Conservation (phyloP, 2,113 vertebrate species). For the Corythaixoides concolor region DNA sequence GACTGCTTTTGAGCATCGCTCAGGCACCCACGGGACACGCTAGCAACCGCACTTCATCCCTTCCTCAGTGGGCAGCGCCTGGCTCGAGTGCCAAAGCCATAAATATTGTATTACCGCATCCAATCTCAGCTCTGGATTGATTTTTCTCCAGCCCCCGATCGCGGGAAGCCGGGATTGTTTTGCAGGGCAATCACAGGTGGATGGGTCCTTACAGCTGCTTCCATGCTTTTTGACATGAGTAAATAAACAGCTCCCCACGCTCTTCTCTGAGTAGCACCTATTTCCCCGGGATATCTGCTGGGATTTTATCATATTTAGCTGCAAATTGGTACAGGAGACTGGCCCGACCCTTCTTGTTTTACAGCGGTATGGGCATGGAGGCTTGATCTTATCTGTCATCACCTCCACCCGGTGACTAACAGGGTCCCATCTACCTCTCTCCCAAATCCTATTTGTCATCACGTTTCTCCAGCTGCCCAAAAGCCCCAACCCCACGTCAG, state of each 20-base stretch:
- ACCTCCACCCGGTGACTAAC: neutral
- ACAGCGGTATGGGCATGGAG: neutral
- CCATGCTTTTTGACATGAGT: conserved; percentile 5
- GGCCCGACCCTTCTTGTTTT: neutral
- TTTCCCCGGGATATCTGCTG: neutral
- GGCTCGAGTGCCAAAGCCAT: neutral
- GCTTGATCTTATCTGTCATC: conserved; percentile 55
- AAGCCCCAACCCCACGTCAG: neutral
- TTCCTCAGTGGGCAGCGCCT: neutral
- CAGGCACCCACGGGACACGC: neutral
- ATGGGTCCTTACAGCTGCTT: conserved; percentile 67
- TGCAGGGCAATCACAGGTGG: conserved; percentile 56
- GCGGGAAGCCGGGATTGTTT: conserved; percentile 43
- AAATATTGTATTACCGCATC: conserved; percentile 54
- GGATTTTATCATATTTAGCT: neutral
- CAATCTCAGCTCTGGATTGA: conserved; percentile 57
- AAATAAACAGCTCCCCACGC: conserved; percentile 18
- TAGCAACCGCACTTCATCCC: neutral
- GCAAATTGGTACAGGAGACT: conserved; percentile 35
- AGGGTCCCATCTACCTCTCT: neutral
- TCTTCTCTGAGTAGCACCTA: neutral
- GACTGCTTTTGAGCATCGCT: neutral
- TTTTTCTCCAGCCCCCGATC: conserved; percentile 47
- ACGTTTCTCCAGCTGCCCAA: neutral
- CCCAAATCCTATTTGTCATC: conserved; percentile 4